These are phyloP conservation scores for Epizoanthus fatuus DNA, from an alignment of 92 coral and sea anemone genomes.

Conservation along the genomic window DNA sequence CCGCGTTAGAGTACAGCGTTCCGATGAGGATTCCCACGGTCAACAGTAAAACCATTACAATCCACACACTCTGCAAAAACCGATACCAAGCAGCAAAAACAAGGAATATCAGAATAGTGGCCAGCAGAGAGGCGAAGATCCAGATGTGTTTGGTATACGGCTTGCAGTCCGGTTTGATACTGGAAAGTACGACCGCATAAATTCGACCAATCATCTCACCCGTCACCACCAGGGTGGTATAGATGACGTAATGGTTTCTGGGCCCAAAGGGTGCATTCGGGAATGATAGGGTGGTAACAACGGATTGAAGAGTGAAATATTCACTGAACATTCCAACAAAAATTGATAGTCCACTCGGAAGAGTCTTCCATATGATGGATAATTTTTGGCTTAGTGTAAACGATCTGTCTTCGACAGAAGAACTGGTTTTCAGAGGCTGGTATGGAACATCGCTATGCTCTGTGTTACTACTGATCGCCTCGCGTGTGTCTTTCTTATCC, in stretches of 20 bases:
- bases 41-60: slow-evolving; percentile 56
- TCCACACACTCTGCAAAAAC: slow-evolving; percentile 73
- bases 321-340: slow-evolving; percentile 63
- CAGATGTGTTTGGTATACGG: slow-evolving; percentile 60
- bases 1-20: slow-evolving; percentile 72
- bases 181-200: slow-evolving; percentile 37
- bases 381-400: slow-evolving; percentile 51
- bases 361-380: slow-evolving; percentile 18
- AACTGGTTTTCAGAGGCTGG: slow-evolving; percentile 13
- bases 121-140: slow-evolving; percentile 71
- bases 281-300: slow-evolving; percentile 74
- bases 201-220: slow-evolving; percentile 76
- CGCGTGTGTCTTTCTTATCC: slow-evolving; percentile 25
- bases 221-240: slow-evolving; percentile 62
- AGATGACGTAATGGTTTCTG: slow-evolving; percentile 71
- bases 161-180: slow-evolving; percentile 19
- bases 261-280: slow-evolving; percentile 75
- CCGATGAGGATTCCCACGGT: slow-evolving; percentile 72
- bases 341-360: slow-evolving; percentile 37
- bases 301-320: slow-evolving; percentile 66
- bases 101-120: slow-evolving; percentile 50
- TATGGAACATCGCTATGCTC: slow-evolving; percentile 33
- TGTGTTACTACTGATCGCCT: background rate
- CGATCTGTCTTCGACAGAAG: background rate
- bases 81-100: slow-evolving; percentile 70